Conservation (phyloP, 2,113 vertebrate genomes). For the Naja naja region DNA sequence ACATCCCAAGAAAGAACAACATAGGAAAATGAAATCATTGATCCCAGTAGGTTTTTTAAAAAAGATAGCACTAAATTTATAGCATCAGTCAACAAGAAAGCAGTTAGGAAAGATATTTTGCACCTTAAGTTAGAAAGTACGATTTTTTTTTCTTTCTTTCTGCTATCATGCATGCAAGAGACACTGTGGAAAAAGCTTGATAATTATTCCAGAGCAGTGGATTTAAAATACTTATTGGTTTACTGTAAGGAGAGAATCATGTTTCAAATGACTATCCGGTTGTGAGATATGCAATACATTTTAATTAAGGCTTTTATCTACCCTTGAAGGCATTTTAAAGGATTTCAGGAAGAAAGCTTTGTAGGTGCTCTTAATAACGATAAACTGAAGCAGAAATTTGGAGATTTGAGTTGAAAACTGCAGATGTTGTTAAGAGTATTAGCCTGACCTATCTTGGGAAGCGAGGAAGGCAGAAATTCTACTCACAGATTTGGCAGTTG, state of each 20-base stretch:
- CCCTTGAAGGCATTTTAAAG: slow-evolving; percentile 49
- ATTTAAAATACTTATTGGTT: slow-evolving; percentile 45
- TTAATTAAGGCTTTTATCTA: slow-evolving; percentile 47
- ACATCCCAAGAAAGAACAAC: not conserved
- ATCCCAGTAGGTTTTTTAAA: not conserved
- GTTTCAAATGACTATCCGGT: slow-evolving; percentile 48
- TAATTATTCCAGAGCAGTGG: slow-evolving; percentile 34
- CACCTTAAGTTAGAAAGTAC: slow-evolving; percentile 29
- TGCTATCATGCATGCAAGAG: slow-evolving; percentile 45
- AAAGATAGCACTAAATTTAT: not conserved
- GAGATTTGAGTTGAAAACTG: slow-evolving; percentile 42
- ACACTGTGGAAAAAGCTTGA: slow-evolving; percentile 28
- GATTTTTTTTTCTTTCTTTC: not conserved
- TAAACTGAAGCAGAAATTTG: slow-evolving; percentile 34
- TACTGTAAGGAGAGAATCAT: slow-evolving; percentile 45
- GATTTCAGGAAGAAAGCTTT: slow-evolving; percentile 35
- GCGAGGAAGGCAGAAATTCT: slow-evolving; percentile 5
- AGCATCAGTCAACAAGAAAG: not conserved
- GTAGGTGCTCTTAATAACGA: slow-evolving; percentile 28
- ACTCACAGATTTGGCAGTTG: slow-evolving; percentile 98
- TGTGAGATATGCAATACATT: slow-evolving; percentile 42
- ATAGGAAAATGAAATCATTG: not conserved
- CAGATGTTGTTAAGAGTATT: slow-evolving; percentile 60
- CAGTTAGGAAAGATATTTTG: not conserved
- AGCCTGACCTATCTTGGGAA: slow-evolving; percentile 29